A percentile compares a stretch with the other conserved stretches of the same genome.
These are phyloP conservation scores for Syngnathus acus DNA, from an alignment of 2,797 vertebrate genomes.

Conservation along the genomic window DNA sequence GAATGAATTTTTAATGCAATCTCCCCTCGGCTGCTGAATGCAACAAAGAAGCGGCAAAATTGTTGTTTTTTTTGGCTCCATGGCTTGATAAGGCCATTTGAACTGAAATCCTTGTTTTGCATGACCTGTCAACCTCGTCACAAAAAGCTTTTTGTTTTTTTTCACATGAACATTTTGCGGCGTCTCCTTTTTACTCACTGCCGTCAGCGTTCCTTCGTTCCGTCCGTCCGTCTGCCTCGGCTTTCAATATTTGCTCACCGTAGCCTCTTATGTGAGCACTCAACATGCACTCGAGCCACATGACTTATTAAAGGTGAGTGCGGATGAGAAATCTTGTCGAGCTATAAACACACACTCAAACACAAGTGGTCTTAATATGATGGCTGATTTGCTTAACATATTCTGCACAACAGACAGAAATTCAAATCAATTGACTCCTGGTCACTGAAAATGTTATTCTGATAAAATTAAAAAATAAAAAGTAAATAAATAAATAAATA, in stretches of 20 bases:
- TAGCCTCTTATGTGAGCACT: conserved; percentile 9
- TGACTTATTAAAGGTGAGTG: conserved; percentile 26
- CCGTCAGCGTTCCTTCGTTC: conserved; percentile 3
- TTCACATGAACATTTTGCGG: no score
- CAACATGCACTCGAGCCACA: conserved; percentile 17
- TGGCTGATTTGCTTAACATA: background rate
- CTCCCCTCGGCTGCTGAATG: conserved; percentile 40
- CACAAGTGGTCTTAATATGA: background rate
- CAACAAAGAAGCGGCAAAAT: conserved; percentile 33
- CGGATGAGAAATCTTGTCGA: conserved; percentile 5
- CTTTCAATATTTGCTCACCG: conserved; percentile 10
- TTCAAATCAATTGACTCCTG: background rate
- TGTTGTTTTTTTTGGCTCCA: conserved; percentile 14
- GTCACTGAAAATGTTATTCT: background rate
- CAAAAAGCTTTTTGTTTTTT: background rate
- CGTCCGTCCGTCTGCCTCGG: conserved; percentile 9
- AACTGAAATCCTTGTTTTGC: background rate
- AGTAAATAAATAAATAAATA: no score
- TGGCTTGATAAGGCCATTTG: conserved; percentile 18
- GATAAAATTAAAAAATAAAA: background rate
- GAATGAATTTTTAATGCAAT: conserved; percentile 66
- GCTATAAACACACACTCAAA: conserved; percentile 3
- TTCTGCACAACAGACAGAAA: background rate
- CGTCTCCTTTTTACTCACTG: conserved; percentile 1
- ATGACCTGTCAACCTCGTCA: background rate